Evolutionary conservation across 2,113 vertebrate species (phyloP), one percentile per base, ranked within the genome.

Genomic region (Seriola dumerili): DNA sequence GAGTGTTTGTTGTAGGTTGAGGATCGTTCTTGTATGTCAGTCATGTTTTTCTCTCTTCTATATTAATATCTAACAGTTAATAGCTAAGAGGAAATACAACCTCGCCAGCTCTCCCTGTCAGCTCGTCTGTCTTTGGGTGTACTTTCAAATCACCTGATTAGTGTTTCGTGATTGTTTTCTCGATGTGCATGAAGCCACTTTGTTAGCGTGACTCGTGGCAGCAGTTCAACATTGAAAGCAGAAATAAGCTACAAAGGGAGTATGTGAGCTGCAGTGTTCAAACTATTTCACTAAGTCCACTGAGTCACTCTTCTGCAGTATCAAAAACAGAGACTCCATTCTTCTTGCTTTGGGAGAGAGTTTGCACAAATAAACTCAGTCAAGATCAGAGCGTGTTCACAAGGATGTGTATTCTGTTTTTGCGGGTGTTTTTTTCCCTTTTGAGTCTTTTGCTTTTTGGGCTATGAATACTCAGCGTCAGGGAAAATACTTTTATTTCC

Each of bases 331-430:
- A 76, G 61, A 70, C 64, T 46, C 54, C 5, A 44, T 61, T 80
- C 58, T 82, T 69, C 75, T 73, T 84, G 62, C 36, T 86, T 72
- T 75, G 75, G 68, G 82, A 90, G 66, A 66, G 25, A 80, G 75
- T 78, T 89, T 80, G 54, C 69, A 74, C 81, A 78, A 84, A 92
- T 88, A 85, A 75, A 74, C 65, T 63, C 72, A 86, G 42, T 73
- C 72, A 5, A 87, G 88, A 92, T 90, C 89, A 85, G 78, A 91
- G 77, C 44, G 11, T 3, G 38, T 52, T 76, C 50, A 69, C 72
- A 76, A 36, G 71, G 75, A 77, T 81, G 42, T 68, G 54, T 69
- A 55, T 76, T 81, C 57, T 82, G 79, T 67, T 88, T 70, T 87
- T 2, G 5, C 29, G 14, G 16, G 11, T 34, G 23, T 64, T 38